phyloP scores from a whole-genome alignment of 2,888 invertebrate species.

The Aphidoletes aphidimyza region DNA sequence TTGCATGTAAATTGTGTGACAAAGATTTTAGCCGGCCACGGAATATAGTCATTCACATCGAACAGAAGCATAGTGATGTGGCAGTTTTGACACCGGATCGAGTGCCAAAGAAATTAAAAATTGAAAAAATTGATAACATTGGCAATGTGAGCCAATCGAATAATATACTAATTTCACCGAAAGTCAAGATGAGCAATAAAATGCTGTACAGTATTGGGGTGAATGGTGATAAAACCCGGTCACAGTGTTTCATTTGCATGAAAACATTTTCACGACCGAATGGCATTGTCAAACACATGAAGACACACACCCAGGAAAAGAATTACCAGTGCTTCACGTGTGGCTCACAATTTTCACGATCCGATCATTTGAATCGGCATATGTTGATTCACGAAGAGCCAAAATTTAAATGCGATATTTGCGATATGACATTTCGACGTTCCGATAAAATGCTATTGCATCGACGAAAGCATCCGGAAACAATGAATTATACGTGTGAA shows the following conservation, averaged over 20 bases:
- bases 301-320: neutral
- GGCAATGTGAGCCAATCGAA: neutral
- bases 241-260: neutral
- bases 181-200: neutral
- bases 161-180: neutral
- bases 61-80: constrained; percentile 16
- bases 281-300: constrained; percentile 23
- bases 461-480: constrained; percentile 11
- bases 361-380: neutral
- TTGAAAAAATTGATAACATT: neutral
- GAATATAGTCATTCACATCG: neutral
- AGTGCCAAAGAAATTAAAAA: neutral
- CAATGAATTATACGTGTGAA: constrained; percentile 20
- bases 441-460: neutral
- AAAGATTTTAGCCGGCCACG: neutral
- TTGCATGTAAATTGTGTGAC: neutral
- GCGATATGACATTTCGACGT: neutral
- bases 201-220: neutral
- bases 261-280: constrained; percentile 12
- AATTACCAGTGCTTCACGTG: neutral
- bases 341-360: neutral
- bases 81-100: neutral
- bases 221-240: neutral
- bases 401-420: constrained; percentile 8
- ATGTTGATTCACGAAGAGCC: constrained; percentile 1